A percentile compares a stretch with the other conserved stretches of the same genome.
phyloP scores from a whole-genome alignment of 1,140 invertebrate species.

The Drosophila kurseongensis region DNA sequence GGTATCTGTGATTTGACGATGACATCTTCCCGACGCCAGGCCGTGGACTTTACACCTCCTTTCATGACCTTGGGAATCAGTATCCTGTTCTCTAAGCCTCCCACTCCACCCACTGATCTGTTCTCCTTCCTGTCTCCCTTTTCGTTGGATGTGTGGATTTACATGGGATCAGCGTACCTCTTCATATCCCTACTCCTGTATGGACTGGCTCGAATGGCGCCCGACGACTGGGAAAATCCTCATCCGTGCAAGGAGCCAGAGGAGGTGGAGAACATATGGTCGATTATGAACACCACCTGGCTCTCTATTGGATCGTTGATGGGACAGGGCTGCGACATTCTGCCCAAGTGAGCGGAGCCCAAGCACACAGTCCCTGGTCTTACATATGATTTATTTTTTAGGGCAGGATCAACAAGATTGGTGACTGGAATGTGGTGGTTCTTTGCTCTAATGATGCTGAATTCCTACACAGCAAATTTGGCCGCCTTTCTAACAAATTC shows the following conservation, averaged over 20 bases:
- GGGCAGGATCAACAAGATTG: constrained; percentile 92
- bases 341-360: constrained; percentile 85
- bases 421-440: constrained; percentile 97
- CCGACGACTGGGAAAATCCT: constrained; percentile 95
- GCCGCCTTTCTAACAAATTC: constrained; percentile 97
- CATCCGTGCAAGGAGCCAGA: constrained; percentile 93
- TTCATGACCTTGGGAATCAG: constrained; percentile 95
- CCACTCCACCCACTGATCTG: constrained; percentile 89
- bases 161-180: constrained; percentile 94
- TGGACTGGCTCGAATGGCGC: constrained; percentile 89
- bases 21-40: constrained; percentile 92
- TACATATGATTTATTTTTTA: constrained; percentile 85
- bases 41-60: constrained; percentile 95
- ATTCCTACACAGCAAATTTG: constrained; percentile 97
- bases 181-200: constrained; percentile 94
- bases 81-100: constrained; percentile 91
- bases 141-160: constrained; percentile 96
- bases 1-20: constrained; percentile 97
- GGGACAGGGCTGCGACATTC: constrained; percentile 92
- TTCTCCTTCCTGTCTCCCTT: constrained; percentile 95
- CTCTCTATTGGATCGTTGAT: constrained; percentile 92
- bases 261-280: constrained; percentile 92
- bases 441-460: constrained; percentile 97
- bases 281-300: constrained; percentile 91
- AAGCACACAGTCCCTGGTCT: constrained; percentile 83